Evolutionary conservation across 64 coral and sea anemone species (phyloP).

Genomic region (Porites australiensis): DNA sequence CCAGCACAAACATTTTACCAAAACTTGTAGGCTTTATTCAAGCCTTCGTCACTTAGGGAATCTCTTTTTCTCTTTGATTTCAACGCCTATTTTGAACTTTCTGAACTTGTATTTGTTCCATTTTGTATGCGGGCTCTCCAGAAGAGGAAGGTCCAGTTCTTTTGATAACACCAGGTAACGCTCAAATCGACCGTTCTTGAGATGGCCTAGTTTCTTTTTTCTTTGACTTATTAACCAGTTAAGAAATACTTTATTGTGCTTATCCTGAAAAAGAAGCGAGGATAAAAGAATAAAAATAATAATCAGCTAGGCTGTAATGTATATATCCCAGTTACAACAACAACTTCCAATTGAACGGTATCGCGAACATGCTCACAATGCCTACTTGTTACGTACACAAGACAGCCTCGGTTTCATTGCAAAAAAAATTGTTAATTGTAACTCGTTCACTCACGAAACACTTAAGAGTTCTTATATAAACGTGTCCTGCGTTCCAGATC

Average conservation of each 20-base stretch:
- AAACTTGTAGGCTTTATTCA: not conserved
- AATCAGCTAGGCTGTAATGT: too few species aligned
- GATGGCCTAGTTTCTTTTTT: conserved; percentile 84
- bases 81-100: conserved; percentile 92
- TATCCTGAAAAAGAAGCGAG: conserved; percentile 59
- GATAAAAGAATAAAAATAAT: not conserved
- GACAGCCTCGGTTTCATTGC: too few species aligned
- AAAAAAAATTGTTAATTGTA: too few species aligned
- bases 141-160: conserved; percentile 72
- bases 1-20: not conserved
- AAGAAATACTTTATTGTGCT: conserved; percentile 93
- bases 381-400: too few species aligned
- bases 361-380: too few species aligned
- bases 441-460: too few species aligned
- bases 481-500: too few species aligned
- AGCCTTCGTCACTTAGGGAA: not conserved
- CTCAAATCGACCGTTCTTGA: conserved; percentile 83
- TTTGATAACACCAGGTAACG: conserved; percentile 79
- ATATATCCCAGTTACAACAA: too few species aligned
- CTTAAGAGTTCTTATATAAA: too few species aligned
- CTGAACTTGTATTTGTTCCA: conserved; percentile 96
- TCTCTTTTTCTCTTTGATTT: conserved; percentile 93
- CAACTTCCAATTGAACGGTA: too few species aligned
- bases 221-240: conserved; percentile 89
- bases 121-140: conserved; percentile 83